A percentile compares a stretch with the other conserved stretches of the same genome.
phyloP scores from a whole-genome alignment of 2,797 vertebrate genomes.

The Telmatherina bonti region DNA sequence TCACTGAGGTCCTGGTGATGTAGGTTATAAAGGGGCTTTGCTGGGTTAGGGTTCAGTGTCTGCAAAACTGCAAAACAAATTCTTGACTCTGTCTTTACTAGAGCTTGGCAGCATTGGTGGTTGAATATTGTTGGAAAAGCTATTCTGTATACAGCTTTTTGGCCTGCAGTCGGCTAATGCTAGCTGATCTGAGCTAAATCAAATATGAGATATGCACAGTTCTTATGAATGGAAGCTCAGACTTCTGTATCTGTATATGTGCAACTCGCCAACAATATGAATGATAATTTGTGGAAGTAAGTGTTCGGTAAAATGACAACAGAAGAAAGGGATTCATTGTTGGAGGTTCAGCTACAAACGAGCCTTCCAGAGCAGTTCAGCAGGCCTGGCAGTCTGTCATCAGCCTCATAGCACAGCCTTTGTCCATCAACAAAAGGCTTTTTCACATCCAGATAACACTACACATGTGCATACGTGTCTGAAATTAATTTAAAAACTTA shows the following conservation, averaged over 20 bases:
- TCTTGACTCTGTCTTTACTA: neutral
- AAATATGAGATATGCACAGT: slow-evolving; percentile 17
- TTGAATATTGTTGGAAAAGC: slow-evolving; percentile 3
- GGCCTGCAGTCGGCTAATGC: neutral
- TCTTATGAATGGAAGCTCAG: slow-evolving; percentile 21
- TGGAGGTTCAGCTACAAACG: slow-evolving; percentile 47
- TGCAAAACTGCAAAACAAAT: too few relatives aligned
- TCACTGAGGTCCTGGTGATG: slow-evolving; percentile 2
- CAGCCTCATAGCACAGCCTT: slow-evolving; percentile 44
- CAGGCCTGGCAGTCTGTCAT: slow-evolving; percentile 60
- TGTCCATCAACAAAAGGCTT: slow-evolving; percentile 54
- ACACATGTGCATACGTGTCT: neutral
- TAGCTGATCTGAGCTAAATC: neutral
- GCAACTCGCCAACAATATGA: slow-evolving; percentile 27
- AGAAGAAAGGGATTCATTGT: slow-evolving; percentile 67
- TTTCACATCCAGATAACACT: slow-evolving; percentile 28
- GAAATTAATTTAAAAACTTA: neutral
- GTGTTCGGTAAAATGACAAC: slow-evolving; percentile 29
- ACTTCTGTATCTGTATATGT: slow-evolving; percentile 6
- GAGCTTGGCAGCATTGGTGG: neutral
- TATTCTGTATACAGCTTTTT: neutral
- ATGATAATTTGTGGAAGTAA: slow-evolving; percentile 41
- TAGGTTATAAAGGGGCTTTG: slow-evolving; percentile 7
- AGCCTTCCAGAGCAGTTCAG: slow-evolving; percentile 39
- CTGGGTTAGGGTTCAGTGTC: slow-evolving; percentile 15